A percentile compares a stretch with the other conserved stretches of the same genome.
phyloP scores from a whole-genome alignment of 92 coral and sea anemone species.

The Virgularia gustaviana region DNA sequence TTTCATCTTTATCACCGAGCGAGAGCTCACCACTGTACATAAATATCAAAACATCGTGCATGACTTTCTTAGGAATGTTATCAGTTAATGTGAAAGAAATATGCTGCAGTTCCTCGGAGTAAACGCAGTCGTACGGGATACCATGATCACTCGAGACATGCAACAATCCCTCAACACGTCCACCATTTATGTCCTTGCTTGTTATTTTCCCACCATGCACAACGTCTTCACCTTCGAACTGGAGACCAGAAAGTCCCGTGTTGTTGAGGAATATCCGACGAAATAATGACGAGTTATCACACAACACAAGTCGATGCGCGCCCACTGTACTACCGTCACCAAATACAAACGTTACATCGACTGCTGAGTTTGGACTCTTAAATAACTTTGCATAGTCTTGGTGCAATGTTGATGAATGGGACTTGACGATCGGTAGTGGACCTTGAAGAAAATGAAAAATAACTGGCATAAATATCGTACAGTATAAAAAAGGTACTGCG shows the following conservation, averaged over 20 bases:
- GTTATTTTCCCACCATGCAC: constrained; percentile 16
- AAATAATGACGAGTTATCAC: constrained; percentile 61
- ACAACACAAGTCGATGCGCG: constrained; percentile 69
- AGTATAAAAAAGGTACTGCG: too few species aligned
- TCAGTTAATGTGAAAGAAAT: constrained; percentile 5
- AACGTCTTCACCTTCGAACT: background rate
- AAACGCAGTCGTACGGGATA: constrained; percentile 28
- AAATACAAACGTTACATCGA: constrained; percentile 60
- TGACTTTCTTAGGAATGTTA: background rate
- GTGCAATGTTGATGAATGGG: constrained; percentile 62
- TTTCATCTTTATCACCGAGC: constrained; percentile 40
- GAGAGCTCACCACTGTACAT: constrained; percentile 65
- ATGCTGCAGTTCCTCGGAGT: constrained; percentile 6
- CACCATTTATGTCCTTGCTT: constrained; percentile 27
- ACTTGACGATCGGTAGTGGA: constrained; percentile 59
- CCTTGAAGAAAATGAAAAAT: constrained; percentile 38
- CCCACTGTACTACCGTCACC: constrained; percentile 50
- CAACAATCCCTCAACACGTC: constrained; percentile 23
- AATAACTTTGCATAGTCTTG: constrained; percentile 57
- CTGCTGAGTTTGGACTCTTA: constrained; percentile 35
- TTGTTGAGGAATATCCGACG: constrained; percentile 40
- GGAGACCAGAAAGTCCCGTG: background rate
- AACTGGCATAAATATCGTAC: too few species aligned
- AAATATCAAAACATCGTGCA: constrained; percentile 55
- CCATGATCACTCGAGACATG: constrained; percentile 30